Base-by-base conservation (phyloP, 2,113 vertebrate genomes). In the Cochlearius cochlearius region DNA sequence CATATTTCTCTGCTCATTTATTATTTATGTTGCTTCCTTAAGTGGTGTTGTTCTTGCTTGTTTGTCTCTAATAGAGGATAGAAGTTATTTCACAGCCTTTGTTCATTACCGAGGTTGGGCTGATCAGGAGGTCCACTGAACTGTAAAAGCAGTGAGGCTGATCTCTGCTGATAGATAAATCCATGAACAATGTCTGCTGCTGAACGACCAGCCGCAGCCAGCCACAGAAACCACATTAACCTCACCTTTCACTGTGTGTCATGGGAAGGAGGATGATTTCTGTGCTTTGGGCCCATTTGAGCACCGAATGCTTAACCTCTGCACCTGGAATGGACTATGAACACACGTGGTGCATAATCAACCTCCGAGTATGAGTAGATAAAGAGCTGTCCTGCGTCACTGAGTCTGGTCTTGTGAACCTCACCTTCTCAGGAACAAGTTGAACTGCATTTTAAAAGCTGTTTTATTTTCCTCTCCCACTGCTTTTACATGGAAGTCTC, bases 1-100 rank as follows among this genome's bases (percentile, higher is more conserved):
- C 62, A 36, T 82, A 94, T 92, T 96, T 96, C 91, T 92, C 84
- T 72, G n/a, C 62, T 89, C 86, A 96, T 97, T 94, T 53, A 97
- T 95, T 95, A 96, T 97, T 96, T 95, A 97, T 69, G 55, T 64
- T 76, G 94, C 66, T 88, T 96, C 84, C 71, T 95, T 97, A 96
- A 97, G 94, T 97, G 91, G n/a, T 84, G 58, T 7, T 92, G 77
- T 76, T 96, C 88, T 94, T 96, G 73, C 80, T 94, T 96, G 95
- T 93, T 97, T 93, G 92, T 87, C 73, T 94, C 45, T 69, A 73
- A 94, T 58, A 89, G 80, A 82, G 36, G 20, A 79, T 78, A 95
- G 80, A 89, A 95, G 79, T 94, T 92, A 94, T 73, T 95, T 94
- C 92, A 89, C 62, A 76, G 77, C 18, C 83, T 89, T 94, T 92